These are phyloP conservation scores for Cherax destructor DNA, from an alignment of 1,140 invertebrate species.

Conservation along the genomic window DNA sequence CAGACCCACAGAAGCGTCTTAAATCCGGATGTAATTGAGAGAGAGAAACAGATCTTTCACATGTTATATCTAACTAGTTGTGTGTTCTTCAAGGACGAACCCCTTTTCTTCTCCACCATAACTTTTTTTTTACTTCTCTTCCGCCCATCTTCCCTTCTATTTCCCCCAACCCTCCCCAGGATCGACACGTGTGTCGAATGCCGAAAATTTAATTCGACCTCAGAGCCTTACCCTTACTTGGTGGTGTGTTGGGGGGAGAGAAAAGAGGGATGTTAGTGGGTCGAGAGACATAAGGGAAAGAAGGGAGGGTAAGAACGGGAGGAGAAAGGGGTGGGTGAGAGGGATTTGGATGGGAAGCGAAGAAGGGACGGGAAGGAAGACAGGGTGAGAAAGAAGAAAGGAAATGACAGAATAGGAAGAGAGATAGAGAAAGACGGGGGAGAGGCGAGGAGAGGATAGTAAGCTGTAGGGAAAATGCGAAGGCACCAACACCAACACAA, in stretches of 20 bases:
- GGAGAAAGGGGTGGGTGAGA: not conserved
- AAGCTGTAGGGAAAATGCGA: not conserved
- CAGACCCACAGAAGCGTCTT: no score
- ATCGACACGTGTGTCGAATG: not conserved
- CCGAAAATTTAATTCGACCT: not conserved
- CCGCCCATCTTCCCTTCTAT: no score
- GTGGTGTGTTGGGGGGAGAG: not conserved
- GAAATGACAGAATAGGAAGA: not conserved
- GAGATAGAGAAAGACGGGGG: no score
- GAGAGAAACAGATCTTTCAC: not conserved
- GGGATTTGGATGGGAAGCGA: not conserved
- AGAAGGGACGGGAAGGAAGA: not conserved
- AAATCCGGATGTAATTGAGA: not conserved
- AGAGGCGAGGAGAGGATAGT: not conserved
- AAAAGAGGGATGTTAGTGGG: not conserved
- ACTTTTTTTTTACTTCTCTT: no score
- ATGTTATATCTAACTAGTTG: no score
- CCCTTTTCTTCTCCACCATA: no score
- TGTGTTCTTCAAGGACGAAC: no score
- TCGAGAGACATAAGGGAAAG: not conserved
- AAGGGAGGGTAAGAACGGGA: not conserved
- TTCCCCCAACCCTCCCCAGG: no score
- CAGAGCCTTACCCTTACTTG: not conserved
- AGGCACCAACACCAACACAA: no score
- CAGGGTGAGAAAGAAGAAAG: no score